These are phyloP conservation scores for Marronus borbonicus DNA, from an alignment of 2,888 invertebrate species.

Conservation along the genomic window DNA sequence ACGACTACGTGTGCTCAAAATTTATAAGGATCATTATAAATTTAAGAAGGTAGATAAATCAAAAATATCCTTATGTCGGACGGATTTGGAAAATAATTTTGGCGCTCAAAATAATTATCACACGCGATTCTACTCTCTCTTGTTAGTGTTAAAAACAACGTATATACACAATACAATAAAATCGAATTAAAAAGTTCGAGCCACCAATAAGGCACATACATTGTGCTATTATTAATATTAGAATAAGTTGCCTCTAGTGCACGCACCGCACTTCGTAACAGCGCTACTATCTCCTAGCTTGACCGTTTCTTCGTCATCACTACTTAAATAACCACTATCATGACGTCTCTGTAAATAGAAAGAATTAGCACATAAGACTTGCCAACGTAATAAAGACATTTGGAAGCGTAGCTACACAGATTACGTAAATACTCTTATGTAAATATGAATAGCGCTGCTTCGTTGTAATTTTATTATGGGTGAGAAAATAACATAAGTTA, in stretches of 20 bases:
- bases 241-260: conserved; percentile 67
- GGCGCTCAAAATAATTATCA: conserved; percentile 37
- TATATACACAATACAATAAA: conserved; percentile 35
- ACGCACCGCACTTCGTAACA: conserved; percentile 79
- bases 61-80: conserved; percentile 30
- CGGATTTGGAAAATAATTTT: conserved; percentile 44
- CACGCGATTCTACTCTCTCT: conserved; percentile 11
- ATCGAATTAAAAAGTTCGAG: conserved; percentile 38
- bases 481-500: too few species aligned
- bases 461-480: too few species aligned
- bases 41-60: background rate
- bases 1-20: background rate
- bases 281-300: conserved; percentile 80
- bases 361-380: background rate
- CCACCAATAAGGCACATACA: conserved; percentile 56
- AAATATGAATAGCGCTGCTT: too few species aligned
- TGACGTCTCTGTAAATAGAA: conserved; percentile 79
- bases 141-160: conserved; percentile 39
- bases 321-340: conserved; percentile 78
- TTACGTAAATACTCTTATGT: too few species aligned
- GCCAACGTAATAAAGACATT: too few species aligned
- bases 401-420: too few species aligned
- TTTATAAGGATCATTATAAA: conserved; percentile 1
- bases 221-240: conserved; percentile 49
- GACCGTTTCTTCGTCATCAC: conserved; percentile 77